Evolutionary conservation across 2,797 vertebrate species (phyloP), one percentile per base, ranked within the genome.

Genomic region (Miichthys miiuy): DNA sequence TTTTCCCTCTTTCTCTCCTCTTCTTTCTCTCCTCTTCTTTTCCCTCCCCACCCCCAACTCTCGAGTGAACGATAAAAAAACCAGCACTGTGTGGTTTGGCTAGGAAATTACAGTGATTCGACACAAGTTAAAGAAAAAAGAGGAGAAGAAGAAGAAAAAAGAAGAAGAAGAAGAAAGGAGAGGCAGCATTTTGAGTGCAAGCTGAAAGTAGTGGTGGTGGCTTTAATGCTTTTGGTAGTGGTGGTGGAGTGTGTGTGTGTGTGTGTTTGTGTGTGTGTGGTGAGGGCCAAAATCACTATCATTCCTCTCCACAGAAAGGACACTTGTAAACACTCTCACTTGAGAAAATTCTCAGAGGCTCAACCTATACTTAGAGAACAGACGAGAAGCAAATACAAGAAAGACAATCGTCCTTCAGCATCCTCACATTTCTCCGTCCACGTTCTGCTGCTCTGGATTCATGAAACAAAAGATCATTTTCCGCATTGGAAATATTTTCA

Each of bases 21-120:
- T 70, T 67, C 57, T 61, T 42, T 56, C 25, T 20, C 63, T 72
- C 25, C 18, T 58, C 68, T 16, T 50, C 61, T 34, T 48, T 34
- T 61, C 66, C 41, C 47, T n/a, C 57, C 52, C 71, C 42, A 8
- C 44, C 44, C 79, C 71, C 75, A n/a, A 5, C 70, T 54, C 80
- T 67, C 18, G 52, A 61, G 80, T 80, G 75, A 65, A 66, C 34
- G 17, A 79, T 68, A 58, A 81, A 85, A 87, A 81, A 87, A 79
- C n/a, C 71, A 78, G 78, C 34, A 16, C 66, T 78, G 48, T 72
- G 77, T 58, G 79, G 77, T 79, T 84, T 79, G 71, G 64, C 61
- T 47, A 55, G 66, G 47, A 88, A 87, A 87, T 86, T 68, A 84
- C 72, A 83, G 72, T 75, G 68, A 80, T 86, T 85, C 21, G 4